A percentile compares a stretch with the other conserved stretches of the same genome.
Conservation (phyloP, 2,797 vertebrate genomes). For the Parauchenoglanis punctatus region DNA sequence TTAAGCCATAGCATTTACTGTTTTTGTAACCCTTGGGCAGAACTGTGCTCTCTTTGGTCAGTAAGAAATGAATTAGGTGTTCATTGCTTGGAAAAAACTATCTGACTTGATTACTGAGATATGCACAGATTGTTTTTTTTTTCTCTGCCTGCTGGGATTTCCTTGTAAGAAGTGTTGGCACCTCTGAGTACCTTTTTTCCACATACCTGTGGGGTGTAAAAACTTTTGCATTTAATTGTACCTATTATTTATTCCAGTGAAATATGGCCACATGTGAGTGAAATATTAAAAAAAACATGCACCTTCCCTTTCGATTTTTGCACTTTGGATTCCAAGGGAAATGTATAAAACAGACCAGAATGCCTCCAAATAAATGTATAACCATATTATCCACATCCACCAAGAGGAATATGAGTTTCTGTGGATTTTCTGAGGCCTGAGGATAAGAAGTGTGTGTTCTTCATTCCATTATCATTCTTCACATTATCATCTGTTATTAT, state of each 20-base stretch:
- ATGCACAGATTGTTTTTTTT: background rate
- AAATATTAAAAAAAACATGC: constrained; percentile 55
- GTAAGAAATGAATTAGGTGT: background rate
- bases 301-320: constrained; percentile 65
- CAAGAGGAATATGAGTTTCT: background rate
- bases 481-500: background rate
- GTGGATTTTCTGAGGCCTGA: background rate
- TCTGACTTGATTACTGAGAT: background rate
- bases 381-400: background rate
- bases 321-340: constrained; percentile 58
- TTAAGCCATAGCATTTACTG: background rate
- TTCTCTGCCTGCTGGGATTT: background rate
- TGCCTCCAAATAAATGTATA: background rate
- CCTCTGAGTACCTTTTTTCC: background rate
- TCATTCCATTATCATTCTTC: background rate
- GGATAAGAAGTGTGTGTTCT: too few relatives aligned
- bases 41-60: background rate
- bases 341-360: constrained; percentile 34
- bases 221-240: constrained; percentile 26
- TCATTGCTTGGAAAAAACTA: background rate
- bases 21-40: background rate
- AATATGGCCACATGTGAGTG: background rate
- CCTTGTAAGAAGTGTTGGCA: background rate
- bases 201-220: background rate
- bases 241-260: constrained; percentile 32